Evolutionary conservation across 2,113 vertebrate genomes (phyloP).

Genomic region (Xenopus laevis): DNA sequence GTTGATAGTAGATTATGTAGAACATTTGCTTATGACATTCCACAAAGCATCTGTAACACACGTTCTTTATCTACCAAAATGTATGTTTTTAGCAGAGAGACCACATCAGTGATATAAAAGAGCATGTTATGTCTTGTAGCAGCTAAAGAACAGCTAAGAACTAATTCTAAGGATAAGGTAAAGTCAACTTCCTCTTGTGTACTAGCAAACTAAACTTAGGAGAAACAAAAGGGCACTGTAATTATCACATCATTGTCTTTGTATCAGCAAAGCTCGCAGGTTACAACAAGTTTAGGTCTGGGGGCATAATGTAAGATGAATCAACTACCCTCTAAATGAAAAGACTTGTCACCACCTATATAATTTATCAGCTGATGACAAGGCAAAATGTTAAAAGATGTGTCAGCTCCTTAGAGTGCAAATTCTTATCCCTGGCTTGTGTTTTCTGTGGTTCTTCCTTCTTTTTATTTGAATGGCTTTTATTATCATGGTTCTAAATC

Average conservation of each 20-base stretch:
- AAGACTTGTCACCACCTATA: not conserved
- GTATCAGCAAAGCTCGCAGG: not conserved
- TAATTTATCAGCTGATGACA: constrained; percentile 13
- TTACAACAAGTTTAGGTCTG: not conserved
- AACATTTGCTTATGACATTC: too few species aligned
- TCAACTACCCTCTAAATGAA: not conserved
- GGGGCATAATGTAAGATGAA: constrained; percentile 11
- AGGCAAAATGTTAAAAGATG: not conserved
- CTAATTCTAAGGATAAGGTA: not conserved
- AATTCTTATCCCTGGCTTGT: too few species aligned
- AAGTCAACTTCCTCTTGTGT: not conserved
- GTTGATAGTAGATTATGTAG: too few species aligned
- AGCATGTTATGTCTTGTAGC: not conserved
- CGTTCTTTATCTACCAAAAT: too few species aligned
- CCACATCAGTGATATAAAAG: not conserved
- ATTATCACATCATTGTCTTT: not conserved
- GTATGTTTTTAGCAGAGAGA: too few species aligned
- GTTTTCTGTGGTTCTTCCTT: too few species aligned
- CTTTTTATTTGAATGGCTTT: too few species aligned
- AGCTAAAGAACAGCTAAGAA: not conserved
- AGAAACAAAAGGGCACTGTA: not conserved
- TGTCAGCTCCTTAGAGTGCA: not conserved
- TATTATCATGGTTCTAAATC: too few species aligned
- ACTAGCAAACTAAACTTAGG: not conserved
- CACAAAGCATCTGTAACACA: too few species aligned